Evolutionary conservation across 1,140 invertebrate genomes (phyloP).

Genomic region (Nephotettix cincticeps): DNA sequence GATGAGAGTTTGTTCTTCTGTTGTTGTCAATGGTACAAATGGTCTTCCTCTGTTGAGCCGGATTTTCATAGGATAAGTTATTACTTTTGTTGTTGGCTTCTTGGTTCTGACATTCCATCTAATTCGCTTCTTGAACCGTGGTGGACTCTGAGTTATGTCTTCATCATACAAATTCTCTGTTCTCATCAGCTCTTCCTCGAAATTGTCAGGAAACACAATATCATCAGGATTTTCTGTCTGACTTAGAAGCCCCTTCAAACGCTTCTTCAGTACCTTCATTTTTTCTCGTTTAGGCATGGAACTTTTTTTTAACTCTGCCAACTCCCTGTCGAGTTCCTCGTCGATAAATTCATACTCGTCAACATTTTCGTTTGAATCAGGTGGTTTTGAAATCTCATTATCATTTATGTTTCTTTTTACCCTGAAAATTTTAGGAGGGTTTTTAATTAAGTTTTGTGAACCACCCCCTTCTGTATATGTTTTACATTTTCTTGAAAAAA

Average conservation of each 20-base stretch:
- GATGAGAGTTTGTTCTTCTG: not conserved
- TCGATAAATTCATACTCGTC: not conserved
- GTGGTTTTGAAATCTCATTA: too few species aligned
- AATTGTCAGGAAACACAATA: constrained; percentile 2
- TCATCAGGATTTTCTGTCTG: not conserved
- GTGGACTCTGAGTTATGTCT: not conserved
- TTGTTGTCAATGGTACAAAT: not conserved
- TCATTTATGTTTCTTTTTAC: too few species aligned
- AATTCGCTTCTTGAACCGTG: not conserved
- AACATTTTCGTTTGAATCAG: too few species aligned
- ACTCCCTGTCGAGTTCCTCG: not conserved
- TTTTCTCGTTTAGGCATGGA: not conserved
- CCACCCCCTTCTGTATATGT: too few species aligned
- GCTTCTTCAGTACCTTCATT: not conserved
- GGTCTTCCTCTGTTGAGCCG: not conserved
- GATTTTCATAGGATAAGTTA: not conserved
- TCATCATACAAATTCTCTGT: not conserved
- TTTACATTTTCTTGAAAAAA: too few species aligned
- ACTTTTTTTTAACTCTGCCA: not conserved
- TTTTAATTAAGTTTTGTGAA: too few species aligned
- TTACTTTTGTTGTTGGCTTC: not conserved
- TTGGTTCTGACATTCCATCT: not conserved
- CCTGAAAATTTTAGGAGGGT: too few species aligned
- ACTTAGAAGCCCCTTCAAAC: not conserved
- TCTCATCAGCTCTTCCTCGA: not conserved